These are phyloP conservation scores for Drosophila bocki DNA, from an alignment of 1,140 invertebrate species.

Conservation along the genomic window DNA sequence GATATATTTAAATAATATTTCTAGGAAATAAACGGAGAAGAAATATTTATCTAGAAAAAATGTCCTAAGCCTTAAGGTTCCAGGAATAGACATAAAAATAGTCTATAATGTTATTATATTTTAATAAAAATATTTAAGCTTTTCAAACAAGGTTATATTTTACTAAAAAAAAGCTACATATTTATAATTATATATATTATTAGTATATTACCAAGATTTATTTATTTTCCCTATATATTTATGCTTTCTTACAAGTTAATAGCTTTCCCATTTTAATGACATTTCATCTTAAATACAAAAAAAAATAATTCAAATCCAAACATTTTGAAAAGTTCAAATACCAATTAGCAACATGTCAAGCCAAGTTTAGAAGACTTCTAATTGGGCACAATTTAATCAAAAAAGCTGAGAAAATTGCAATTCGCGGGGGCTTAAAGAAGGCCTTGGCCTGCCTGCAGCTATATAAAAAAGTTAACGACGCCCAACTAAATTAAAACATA, in stretches of 20 bases:
- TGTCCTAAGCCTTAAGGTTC: no score
- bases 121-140: not conserved
- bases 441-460: conserved; percentile 32
- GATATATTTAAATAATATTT: not conserved
- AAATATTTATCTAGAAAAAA: no score
- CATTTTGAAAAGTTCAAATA: conserved; percentile 8
- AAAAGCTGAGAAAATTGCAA: conserved; percentile 7
- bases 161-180: not conserved
- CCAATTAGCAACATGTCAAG: conserved; percentile 14
- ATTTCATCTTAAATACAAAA: not conserved
- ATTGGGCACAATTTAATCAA: conserved; percentile 17
- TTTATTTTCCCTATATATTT: not conserved
- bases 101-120: no score
- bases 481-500: conserved; percentile 71
- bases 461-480: conserved; percentile 49
- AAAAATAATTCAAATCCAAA: not conserved
- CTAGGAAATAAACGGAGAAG: no score
- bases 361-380: not conserved
- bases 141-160: not conserved
- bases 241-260: not conserved
- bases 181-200: not conserved
- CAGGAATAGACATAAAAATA: no score
- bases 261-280: not conserved
- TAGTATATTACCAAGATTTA: rapidly evolving
- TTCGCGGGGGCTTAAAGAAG: not conserved